A percentile compares a stretch with the other conserved stretches of the same genome.
Conservation (phyloP, 2,113 vertebrate species). For the Manacus vitellinus region DNA sequence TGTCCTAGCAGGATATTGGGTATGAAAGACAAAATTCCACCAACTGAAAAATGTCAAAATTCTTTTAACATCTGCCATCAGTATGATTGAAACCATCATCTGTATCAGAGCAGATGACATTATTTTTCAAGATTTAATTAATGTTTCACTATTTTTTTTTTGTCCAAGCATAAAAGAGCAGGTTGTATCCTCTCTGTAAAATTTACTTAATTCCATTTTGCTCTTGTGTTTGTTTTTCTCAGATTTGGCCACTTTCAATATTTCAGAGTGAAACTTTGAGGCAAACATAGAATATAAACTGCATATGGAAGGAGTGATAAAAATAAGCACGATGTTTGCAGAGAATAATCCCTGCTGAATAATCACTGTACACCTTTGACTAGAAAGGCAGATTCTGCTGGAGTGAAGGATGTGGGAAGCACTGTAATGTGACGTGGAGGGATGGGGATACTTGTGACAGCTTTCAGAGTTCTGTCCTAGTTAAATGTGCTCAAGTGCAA, state of each 20-base stretch:
- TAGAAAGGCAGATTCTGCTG: neutral
- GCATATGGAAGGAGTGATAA: constrained; percentile 32
- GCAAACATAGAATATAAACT: neutral
- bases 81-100: constrained; percentile 25
- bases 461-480: neutral
- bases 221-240: neutral
- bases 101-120: constrained; percentile 17
- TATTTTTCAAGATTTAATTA: constrained; percentile 58
- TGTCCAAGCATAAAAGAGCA: neutral
- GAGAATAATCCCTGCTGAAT: constrained; percentile 39
- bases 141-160: neutral
- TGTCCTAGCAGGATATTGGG: neutral
- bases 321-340: neutral
- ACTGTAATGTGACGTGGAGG: accelerated
- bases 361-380: neutral
- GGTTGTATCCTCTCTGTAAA: neutral
- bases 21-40: constrained; percentile 5
- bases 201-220: constrained; percentile 31
- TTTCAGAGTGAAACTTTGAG: neutral
- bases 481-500: neutral
- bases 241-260: constrained; percentile 24
- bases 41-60: neutral
- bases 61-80: constrained; percentile 8
- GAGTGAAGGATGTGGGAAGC: neutral
- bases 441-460: accelerated